These are phyloP conservation scores for Bellardia pandia DNA, from an alignment of 2,888 invertebrate genomes.

Conservation along the genomic window DNA sequence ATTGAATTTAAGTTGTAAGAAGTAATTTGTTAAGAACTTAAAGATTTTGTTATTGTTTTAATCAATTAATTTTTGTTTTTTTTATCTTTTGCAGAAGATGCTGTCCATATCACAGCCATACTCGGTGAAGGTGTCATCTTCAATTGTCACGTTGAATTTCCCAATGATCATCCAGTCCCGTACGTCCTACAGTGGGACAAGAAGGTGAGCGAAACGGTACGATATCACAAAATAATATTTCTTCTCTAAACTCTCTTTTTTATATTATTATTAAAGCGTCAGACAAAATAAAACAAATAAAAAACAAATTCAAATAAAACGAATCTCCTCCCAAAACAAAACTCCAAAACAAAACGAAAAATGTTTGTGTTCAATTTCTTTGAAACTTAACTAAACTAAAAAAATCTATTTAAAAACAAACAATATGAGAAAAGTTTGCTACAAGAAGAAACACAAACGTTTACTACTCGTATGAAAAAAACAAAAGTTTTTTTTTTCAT, in stretches of 20 bases:
- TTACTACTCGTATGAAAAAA: slow-evolving; percentile 13
- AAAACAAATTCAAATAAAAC: slow-evolving; percentile 73
- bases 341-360: slow-evolving; percentile 29
- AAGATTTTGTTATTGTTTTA: no score
- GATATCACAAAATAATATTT: slow-evolving; percentile 86
- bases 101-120: slow-evolving; percentile 98
- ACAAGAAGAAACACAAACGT: slow-evolving; percentile 37
- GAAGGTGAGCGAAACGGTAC: slow-evolving; percentile 98
- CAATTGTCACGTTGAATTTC: slow-evolving; percentile 99
- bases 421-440: not conserved
- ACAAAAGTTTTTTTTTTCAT: not conserved
- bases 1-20: not conserved
- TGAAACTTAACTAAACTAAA: not conserved
- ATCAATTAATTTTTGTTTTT: not conserved
- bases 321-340: slow-evolving; percentile 54
- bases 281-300: slow-evolving; percentile 77
- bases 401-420: not conserved
- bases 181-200: slow-evolving; percentile 99
- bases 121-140: slow-evolving; percentile 98
- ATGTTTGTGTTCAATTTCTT: slow-evolving; percentile 44
- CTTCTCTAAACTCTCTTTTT: slow-evolving; percentile 85
- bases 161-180: slow-evolving; percentile 97
- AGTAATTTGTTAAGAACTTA: not conserved
- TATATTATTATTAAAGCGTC: slow-evolving; percentile 81
- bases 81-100: slow-evolving; percentile 86